Percentiles rank a stretch among this genome's conserved stretches.
Evolutionary conservation across 1,140 invertebrate species (phyloP).

Genomic region (Drosophila neocordata): DNA sequence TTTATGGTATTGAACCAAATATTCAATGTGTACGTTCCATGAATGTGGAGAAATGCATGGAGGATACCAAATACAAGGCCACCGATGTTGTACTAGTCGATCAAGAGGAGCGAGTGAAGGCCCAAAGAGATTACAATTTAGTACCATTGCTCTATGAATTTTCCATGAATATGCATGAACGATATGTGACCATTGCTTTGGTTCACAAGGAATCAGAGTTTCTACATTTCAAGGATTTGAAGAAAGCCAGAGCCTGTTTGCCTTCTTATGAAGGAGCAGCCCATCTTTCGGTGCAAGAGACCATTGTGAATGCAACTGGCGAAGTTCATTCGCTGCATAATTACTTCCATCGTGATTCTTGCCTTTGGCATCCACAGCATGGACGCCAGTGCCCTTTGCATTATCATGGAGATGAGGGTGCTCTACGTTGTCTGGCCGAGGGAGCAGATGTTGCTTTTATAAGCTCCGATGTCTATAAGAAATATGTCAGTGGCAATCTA

Average conservation of each 20-base stretch:
- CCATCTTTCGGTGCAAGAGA: constrained; percentile 86
- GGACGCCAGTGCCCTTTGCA: constrained; percentile 61
- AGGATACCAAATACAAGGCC: constrained; percentile 84
- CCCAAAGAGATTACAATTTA: constrained; percentile 85
- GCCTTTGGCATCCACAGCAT: constrained; percentile 84
- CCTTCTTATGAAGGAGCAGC: constrained; percentile 87
- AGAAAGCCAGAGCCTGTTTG: constrained; percentile 88
- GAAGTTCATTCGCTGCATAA: constrained; percentile 73
- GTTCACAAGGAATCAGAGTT: constrained; percentile 86
- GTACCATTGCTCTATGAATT: constrained; percentile 87
- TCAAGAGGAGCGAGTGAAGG: constrained; percentile 85
- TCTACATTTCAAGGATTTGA: constrained; percentile 85
- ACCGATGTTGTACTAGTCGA: constrained; percentile 87
- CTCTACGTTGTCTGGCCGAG: constrained; percentile 91
- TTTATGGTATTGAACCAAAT: constrained; percentile 89
- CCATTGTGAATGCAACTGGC: constrained; percentile 84
- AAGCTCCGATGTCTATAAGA: constrained; percentile 87
- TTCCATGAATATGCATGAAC: constrained; percentile 85
- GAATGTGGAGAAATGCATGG: constrained; percentile 86
- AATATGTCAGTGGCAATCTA: constrained; percentile 84
- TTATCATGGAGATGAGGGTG: constrained; percentile 85
- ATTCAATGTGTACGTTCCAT: constrained; percentile 86
- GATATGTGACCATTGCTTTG: constrained; percentile 88
- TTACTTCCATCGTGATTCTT: constrained; percentile 86
- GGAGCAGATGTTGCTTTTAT: constrained; percentile 94